Conservation (phyloP, 2,888 invertebrate genomes). For the Tineola bisselliella region DNA sequence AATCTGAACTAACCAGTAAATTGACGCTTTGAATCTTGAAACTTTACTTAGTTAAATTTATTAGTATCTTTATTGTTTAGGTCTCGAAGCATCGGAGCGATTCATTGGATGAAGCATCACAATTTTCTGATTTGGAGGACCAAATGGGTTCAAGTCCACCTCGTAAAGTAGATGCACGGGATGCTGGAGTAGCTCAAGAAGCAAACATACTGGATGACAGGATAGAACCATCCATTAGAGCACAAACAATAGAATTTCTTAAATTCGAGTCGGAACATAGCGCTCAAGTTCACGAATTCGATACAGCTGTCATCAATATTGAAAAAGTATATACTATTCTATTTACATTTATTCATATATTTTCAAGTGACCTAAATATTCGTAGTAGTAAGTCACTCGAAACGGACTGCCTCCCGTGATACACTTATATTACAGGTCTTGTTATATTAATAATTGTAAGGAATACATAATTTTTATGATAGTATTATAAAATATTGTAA, state of each 20-base stretch:
- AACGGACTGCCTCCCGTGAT: too few relatives aligned
- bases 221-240: slow-evolving; percentile 19
- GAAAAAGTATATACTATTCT: slow-evolving; percentile 35
- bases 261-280: slow-evolving; percentile 49
- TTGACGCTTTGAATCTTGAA: too few relatives aligned
- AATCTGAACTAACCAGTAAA: too few relatives aligned
- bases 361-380: too few relatives aligned
- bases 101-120: slow-evolving; percentile 59
- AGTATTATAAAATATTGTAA: too few relatives aligned
- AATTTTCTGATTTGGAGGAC: slow-evolving; percentile 61
- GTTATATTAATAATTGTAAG: too few relatives aligned
- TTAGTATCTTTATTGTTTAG: slow-evolving; percentile 24
- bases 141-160: slow-evolving; percentile 54
- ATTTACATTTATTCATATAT: too few relatives aligned
- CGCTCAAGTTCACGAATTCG: slow-evolving; percentile 32
- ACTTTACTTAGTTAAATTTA: neutral
- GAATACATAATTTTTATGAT: too few relatives aligned
- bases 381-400: too few relatives aligned
- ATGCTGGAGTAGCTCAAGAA: slow-evolving; percentile 27
- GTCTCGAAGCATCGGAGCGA: slow-evolving; percentile 60
- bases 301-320: slow-evolving; percentile 25
- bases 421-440: too few relatives aligned
- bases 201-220: slow-evolving; percentile 19
- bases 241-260: slow-evolving; percentile 45
- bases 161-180: slow-evolving; percentile 33